Evolutionary conservation across 2,113 vertebrate genomes (phyloP).

Genomic region (Xiphophorus hellerii): DNA sequence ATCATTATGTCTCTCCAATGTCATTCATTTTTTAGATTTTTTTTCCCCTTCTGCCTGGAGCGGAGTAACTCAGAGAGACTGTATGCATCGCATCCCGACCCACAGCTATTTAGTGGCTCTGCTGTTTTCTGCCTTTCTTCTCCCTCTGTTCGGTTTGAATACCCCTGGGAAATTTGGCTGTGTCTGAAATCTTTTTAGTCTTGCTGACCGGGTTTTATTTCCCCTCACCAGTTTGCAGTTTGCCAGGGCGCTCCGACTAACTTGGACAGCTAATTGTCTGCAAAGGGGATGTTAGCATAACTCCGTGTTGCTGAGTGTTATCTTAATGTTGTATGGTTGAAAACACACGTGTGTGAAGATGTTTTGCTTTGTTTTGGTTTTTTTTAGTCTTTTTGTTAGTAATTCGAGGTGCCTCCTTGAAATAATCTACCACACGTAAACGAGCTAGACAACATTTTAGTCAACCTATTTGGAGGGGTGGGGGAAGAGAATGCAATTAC

Average conservation of each 20-base stretch:
- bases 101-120: constrained; percentile 70
- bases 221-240: constrained; percentile 46
- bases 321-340: neutral
- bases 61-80: constrained; percentile 50
- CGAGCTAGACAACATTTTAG: neutral
- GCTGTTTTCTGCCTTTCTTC: constrained; percentile 68
- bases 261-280: constrained; percentile 57
- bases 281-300: neutral
- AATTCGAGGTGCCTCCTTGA: neutral
- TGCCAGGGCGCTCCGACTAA: constrained; percentile 59
- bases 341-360: neutral
- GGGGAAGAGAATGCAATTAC: neutral
- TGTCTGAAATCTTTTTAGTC: constrained; percentile 66
- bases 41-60: constrained; percentile 41
- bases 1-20: constrained; percentile 61
- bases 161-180: constrained; percentile 74
- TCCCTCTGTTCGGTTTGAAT: constrained; percentile 64
- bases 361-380: neutral
- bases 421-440: neutral
- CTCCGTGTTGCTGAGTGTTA: neutral
- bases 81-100: constrained; percentile 71
- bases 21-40: constrained; percentile 62
- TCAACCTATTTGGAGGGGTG: neutral
- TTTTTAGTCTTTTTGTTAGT: neutral
- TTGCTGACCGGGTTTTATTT: constrained; percentile 68